Conservation (phyloP, 2,113 vertebrate species). For the Pangasianodon hypophthalmus region DNA sequence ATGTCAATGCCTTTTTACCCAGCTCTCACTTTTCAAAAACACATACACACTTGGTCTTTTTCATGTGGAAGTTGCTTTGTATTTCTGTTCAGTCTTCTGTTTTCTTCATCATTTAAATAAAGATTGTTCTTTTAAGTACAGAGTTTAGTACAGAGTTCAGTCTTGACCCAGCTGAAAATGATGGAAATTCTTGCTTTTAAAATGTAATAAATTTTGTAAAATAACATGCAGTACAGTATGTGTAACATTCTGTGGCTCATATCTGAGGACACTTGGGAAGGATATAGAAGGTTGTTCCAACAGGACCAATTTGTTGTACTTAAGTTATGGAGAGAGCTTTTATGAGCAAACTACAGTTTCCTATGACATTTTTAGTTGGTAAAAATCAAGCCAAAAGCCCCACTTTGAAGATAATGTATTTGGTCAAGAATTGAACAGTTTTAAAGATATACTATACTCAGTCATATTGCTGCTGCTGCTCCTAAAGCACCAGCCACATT, state of each 20-base stretch:
- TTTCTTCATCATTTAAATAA: background rate
- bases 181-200: background rate
- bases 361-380: background rate
- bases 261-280: background rate
- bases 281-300: background rate
- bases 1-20: constrained; percentile 40
- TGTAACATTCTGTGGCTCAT: background rate
- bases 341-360: background rate
- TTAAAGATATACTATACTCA: too few relatives aligned
- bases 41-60: background rate
- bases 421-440: background rate
- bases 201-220: constrained; percentile 23
- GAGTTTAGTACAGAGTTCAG: background rate
- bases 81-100: background rate
- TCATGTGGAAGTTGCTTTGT: background rate
- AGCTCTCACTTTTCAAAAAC: constrained; percentile 10
- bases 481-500: too few relatives aligned
- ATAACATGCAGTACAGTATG: background rate
- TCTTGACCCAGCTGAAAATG: background rate
- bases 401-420: background rate
- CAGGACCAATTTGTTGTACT: background rate
- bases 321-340: background rate
- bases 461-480: background rate
- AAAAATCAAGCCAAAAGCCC: background rate
- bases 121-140: background rate